Base-by-base conservation (phyloP, 1,140 invertebrate genomes). In the Vanessa atalanta region DNA sequence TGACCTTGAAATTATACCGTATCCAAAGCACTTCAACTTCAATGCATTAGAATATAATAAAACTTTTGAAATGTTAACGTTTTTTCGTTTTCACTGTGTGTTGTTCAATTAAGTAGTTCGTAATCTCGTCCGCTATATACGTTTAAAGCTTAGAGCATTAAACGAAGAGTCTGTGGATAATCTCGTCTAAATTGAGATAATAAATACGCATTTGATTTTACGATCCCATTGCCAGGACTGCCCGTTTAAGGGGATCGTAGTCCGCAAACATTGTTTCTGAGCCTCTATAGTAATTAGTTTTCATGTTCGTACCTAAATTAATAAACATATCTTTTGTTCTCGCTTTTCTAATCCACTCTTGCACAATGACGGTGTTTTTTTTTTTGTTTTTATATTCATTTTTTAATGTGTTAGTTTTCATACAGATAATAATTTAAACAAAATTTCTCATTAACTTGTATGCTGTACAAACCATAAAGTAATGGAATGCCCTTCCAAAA, bases 151-250 rank as follows among this genome's bases (percentile, higher is more conserved):
- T 43, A 43, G 23, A 57, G 20, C 53, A 14, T 57, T 16, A 57
- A 57, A 53, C 50, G 50, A 53, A 8, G 50, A 57, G 53, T 57
- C 53, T 57, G 20, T 57, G 53, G 53, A 57, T 57, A 57, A 57
- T 16, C 53, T 23, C n/a, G 51, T 53, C 53, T 57, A 57, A 65
- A 65, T 65, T 47, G 51, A 55, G 23, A 67, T 55, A 67, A 31
- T 67, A 55, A 67, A 55, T 67, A 67, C 50, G 65, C 51, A 67
- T 67, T 67, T 67, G 51, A 67, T 67, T 67, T 55, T 67, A 67
- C 50, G 65, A 55, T 47, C 14, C 47, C 50, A 9, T 67, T 67
- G 20, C 50, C 50, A 20, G 23, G 48, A 20, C 43, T 15, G 47
- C 43, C n/a, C 47, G 20, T 65, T 47, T 50, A 48, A 47, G 47